Percentiles rank a stretch among this genome's conserved stretches.
Conservation (phyloP, 2,113 vertebrate species). For the Pachyramphus minor region DNA sequence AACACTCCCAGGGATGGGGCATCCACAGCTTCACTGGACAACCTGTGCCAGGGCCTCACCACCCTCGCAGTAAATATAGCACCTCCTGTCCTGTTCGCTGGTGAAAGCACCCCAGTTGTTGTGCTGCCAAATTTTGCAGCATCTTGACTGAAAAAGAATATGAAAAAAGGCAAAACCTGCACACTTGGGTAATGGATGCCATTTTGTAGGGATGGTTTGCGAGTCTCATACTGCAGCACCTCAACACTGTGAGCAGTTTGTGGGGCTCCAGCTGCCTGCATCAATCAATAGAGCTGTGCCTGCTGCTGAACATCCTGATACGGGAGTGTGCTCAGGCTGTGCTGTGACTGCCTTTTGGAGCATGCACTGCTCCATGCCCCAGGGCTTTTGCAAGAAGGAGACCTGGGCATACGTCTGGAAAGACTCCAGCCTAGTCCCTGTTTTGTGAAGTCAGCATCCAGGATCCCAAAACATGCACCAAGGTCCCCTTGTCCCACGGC, state of each 20-base stretch:
- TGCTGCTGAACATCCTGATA: background rate
- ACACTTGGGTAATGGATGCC: background rate
- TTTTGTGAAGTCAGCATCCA: background rate
- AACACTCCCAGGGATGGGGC: background rate
- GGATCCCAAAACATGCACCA: background rate
- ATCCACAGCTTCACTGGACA: background rate
- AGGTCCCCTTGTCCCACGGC: background rate
- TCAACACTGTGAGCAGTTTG: background rate
- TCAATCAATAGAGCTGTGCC: background rate
- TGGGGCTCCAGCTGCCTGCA: background rate
- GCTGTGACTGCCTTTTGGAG: background rate
- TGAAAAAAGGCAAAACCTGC: background rate
- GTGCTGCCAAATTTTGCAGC: background rate
- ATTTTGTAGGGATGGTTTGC: background rate
- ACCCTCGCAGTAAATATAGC: background rate
- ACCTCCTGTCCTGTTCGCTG: background rate
- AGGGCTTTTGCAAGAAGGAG: background rate
- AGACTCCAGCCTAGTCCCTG: background rate
- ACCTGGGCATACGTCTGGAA: background rate
- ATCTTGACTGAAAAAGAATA: background rate
- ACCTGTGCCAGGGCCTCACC: background rate
- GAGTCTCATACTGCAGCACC: rapidly evolving
- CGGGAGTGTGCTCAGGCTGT: background rate
- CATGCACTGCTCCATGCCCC: background rate
- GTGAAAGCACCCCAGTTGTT: background rate